Conservation (phyloP, 2,113 vertebrate genomes). For the Callipepla californica region DNA sequence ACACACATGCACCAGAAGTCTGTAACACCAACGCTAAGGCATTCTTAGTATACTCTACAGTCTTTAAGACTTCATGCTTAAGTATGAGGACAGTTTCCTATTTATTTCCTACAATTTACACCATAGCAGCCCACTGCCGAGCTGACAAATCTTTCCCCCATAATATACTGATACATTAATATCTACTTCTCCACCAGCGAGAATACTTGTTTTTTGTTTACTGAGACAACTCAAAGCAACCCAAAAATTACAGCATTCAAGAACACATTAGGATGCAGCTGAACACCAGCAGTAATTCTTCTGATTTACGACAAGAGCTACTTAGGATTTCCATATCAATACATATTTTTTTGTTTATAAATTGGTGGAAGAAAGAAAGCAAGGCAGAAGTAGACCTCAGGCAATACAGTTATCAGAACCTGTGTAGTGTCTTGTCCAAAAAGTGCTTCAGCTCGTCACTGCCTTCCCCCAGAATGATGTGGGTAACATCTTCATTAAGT, state of each 20-base stretch:
- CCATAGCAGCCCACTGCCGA: neutral
- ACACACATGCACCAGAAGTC: neutral
- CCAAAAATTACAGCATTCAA: neutral
- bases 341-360: neutral
- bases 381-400: neutral
- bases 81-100: neutral
- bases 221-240: neutral
- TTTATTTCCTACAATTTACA: neutral
- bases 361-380: neutral
- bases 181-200: neutral
- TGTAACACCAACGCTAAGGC: neutral
- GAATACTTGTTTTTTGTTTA: neutral
- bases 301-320: neutral
- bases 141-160: neutral
- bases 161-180: neutral
- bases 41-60: neutral
- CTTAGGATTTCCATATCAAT: neutral
- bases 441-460: constrained; percentile 88
- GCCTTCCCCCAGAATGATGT: constrained; percentile 90
- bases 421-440: constrained; percentile 86
- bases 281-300: neutral
- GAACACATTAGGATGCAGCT: accelerated
- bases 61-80: neutral
- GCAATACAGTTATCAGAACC: constrained; percentile 76
- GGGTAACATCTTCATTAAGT: constrained; percentile 92